Evolutionary conservation across 2,797 vertebrate species (phyloP), one percentile per base, ranked within the genome.

Genomic region (Taeniopygia guttata): DNA sequence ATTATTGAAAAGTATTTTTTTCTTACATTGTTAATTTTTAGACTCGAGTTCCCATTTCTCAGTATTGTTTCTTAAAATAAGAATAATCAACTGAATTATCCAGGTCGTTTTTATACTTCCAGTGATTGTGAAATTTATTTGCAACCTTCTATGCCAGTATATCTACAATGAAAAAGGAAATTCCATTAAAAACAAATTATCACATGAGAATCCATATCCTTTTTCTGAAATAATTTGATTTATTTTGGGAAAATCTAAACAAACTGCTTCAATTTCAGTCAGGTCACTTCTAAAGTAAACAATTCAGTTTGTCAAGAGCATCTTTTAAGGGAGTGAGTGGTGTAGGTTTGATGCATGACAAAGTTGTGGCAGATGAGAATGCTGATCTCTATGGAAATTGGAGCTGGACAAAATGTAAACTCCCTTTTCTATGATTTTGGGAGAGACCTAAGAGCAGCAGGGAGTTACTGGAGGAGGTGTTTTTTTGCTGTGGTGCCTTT

Each of bases 1-100:
- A 29, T 75, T 73, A 59, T 12, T 68, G 22, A 54, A 76, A 67
- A 69, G 8, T 34, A 22, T 18, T 77, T 42, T 81, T 89, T 83
- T 86, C 40, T 91, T 9, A 23, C 21, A 12, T 51, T 90, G 32
- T 74, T 73, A 67, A 67, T 79, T 82, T 92, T 84, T 60, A 76
- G 26, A 49, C 27, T 77, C 40, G 14, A 42, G 18, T 91, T 89
- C 17, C 40, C 12, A 68, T 83, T 82, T 92, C 34, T 88, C 38
- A n/a, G 27, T 82, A 80, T 62, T 85, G n/a, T 93, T 91, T 93
- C 70, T 83, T 68, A 83, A 81, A 84, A 72, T 40, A 81, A 64
- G 27, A 68, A 52, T 46, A 78, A 38, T 38, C 6, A n/a, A 64
- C 5, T 76, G 20, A 49, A 78, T 91, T 86, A 88, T 83, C 43